Base-by-base conservation (phyloP, 2,888 invertebrate species). In the Metellina segmentata region DNA sequence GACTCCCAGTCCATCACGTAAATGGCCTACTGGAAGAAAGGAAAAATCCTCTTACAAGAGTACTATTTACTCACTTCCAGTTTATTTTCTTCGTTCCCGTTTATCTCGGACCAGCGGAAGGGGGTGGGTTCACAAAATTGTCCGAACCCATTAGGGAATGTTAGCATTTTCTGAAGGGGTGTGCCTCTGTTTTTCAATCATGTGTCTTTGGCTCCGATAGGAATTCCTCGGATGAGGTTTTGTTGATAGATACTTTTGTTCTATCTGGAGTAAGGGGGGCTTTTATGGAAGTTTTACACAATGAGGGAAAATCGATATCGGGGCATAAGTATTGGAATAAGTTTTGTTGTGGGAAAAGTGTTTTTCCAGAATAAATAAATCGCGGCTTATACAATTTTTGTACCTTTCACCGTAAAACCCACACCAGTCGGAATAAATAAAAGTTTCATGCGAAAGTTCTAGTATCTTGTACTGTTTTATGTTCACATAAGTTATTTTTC, bases 61-160 rank as follows among this genome's bases (percentile, higher is more conserved):
- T 49, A 75, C 88, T 69, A 88, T 88, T 88, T 81, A 87, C 69
- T 52, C 75, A 53, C 61, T 74, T 61, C 34, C 48, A 70, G 34
- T 89, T 71, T 71, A 70, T 52, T 79, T 69, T 83, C 49, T 81
- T 85, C 61, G 78, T 2, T 71, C 69, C 53, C 79, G 49, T 90
- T 81, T 81, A 85, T 81, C 81, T 83, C 51, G 9, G 51, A 53
- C n/a, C 72, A 34, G 34, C 72, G 53, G 49, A 53, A 90, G 89
- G 71, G n/a, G 74, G 70, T 85, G 81, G 81, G 79, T 70, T 85
- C 74, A 81, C 81, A 85, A 90, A 90, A 90, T 90, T 90, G 90
- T 85, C 85, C 74, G n/a, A 90, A 74, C 85, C 90, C 90, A 90
- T 90, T 90, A 90, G 70, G 74, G 53, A 70, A 75, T 74, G 90